Conservation (phyloP, 37 sponge, comb jelly and placozoan species). For the Beroe ovata region DNA sequence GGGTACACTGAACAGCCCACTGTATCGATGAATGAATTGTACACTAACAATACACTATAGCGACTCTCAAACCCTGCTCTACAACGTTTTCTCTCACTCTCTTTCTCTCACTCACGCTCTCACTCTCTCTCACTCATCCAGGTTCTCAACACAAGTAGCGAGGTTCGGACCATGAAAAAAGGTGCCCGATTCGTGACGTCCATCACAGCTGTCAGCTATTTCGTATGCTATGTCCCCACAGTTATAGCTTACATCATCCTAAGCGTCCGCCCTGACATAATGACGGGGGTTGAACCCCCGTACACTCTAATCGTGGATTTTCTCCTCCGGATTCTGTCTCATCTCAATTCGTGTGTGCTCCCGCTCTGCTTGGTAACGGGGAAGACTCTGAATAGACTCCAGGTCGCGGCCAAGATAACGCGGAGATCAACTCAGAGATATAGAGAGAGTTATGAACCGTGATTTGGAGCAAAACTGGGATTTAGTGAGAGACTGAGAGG, state of each 20-base stretch:
- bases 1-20: too few relatives aligned
- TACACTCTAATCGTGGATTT: slow-evolving; percentile 17
- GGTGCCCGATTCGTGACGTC: slow-evolving; percentile 33
- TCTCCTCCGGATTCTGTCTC: background rate
- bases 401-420: slow-evolving; percentile 14
- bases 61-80: too few relatives aligned
- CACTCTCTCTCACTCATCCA: background rate
- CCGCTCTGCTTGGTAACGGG: slow-evolving; percentile 45
- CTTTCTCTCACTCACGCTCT: too few relatives aligned
- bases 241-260: background rate
- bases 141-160: background rate
- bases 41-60: too few relatives aligned
- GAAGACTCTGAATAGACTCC: background rate
- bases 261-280: background rate
- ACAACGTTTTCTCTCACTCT: too few relatives aligned
- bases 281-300: background rate
- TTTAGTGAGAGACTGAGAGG: too few relatives aligned
- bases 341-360: slow-evolving; percentile 35
- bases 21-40: too few relatives aligned
- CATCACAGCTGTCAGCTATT: background rate
- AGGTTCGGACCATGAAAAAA: slow-evolving; percentile 11
- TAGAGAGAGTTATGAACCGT: background rate
- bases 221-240: background rate
- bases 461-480: background rate
- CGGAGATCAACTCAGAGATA: background rate